Evolutionary conservation across 2,888 invertebrate species (phyloP), one percentile per base, ranked within the genome.

Genomic region (Apodemia zela): DNA sequence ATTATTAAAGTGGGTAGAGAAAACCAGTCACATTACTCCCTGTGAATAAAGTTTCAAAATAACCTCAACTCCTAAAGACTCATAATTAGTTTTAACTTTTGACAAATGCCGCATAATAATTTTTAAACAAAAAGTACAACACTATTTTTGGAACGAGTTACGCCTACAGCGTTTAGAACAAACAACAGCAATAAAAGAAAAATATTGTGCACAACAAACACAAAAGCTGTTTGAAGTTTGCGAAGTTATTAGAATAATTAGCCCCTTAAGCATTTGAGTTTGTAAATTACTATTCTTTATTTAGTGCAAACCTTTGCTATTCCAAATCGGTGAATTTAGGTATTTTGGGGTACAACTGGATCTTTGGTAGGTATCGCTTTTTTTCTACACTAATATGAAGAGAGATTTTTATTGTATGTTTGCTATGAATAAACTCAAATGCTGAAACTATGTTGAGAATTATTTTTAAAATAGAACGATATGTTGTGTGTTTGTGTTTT

Each of bases 151-250:
- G 57, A n/a, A n/a, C 29, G 57, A 29, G 15, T 29, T 29, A 57
- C 25, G 57, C 57, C 57, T 29, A 15, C 5, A n/a, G 45, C 45
- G 47, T n/a, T 57, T 57, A 25, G 8, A 57, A 57, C 57, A 57
- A 57, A 57, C 57, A 57, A 57, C 57, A 57, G 29, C 57, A 25
- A 57, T 57, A 25, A 57, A 57, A 57, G 57, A 57, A 57, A 57
- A 57, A 57, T 57, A 57, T 29, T 57, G 29, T 25, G 29, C 21
- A 8, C 2, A 57, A 29, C 57, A 57, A 57, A 57, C 57, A 29
- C 29, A 57, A 57, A 57, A 57, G 57, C 29, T 15, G 51, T 51
- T 47, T 51, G 21, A 51, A 51, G 51, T 51, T 57, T 57, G n/a
- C 21, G 57, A 25, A 29, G 57, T 57, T 57, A 15, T 21, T 25